These are phyloP conservation scores for Archegozetes longisetosus DNA, from an alignment of 1,140 invertebrate genomes.

Conservation along the genomic window DNA sequence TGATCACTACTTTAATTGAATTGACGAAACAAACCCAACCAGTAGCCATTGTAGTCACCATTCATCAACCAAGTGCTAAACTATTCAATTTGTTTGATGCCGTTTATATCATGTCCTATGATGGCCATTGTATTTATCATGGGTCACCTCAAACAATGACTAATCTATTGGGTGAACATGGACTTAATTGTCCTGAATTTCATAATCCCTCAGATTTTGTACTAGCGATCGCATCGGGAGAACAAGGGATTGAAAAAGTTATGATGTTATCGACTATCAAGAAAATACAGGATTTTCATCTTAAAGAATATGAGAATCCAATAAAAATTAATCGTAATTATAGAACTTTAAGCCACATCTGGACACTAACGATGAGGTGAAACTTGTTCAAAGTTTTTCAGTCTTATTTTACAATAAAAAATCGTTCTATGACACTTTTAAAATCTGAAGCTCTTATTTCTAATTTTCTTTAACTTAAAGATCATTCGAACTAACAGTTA, in stretches of 20 bases:
- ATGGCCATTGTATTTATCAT: conserved; percentile 24
- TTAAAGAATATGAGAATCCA: not conserved
- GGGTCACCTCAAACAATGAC: conserved; percentile 17
- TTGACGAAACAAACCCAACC: not conserved
- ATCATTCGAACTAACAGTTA: not conserved
- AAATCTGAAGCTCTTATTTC: not conserved
- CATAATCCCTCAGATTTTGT: conserved; percentile 73
- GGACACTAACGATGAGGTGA: not conserved
- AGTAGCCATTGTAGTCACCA: conserved; percentile 6
- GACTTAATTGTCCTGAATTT: conserved; percentile 5
- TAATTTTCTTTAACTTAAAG: not conserved
- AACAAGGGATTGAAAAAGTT: conserved; percentile 4
- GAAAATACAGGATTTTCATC: not conserved
- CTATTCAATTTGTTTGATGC: conserved; percentile 12
- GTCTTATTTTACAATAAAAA: no score
- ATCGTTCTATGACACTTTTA: not conserved
- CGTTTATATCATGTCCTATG: conserved; percentile 12
- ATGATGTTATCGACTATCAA: not conserved
- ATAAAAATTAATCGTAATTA: not conserved
- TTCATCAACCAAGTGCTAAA: conserved; percentile 15
- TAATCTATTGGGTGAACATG: not conserved
- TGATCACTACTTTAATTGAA: not conserved
- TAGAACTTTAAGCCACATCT: not conserved
- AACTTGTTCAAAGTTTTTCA: no score
- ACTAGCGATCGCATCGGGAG: conserved; percentile 10